Conservation (phyloP, 92 coral and sea anemone genomes). For the Parazoanthus atlanticus region DNA sequence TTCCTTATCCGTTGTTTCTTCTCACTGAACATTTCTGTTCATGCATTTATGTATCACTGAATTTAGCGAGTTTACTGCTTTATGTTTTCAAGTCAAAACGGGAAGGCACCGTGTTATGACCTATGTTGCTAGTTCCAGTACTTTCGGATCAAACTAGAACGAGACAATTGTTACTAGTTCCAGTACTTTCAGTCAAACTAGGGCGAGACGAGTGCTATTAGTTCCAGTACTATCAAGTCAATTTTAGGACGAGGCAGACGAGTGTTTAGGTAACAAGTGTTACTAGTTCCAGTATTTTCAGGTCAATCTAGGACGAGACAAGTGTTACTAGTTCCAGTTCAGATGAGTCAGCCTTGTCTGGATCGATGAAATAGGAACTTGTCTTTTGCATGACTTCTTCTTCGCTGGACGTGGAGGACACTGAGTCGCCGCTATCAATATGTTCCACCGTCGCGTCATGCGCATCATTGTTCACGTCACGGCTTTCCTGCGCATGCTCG, state of each 20-base stretch:
- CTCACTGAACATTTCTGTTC: neutral
- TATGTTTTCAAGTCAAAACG: neutral
- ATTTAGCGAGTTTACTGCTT: too few relatives aligned
- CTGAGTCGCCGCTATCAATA: neutral
- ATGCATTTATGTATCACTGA: too few relatives aligned
- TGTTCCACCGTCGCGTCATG: neutral
- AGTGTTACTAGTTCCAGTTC: constrained; percentile 40
- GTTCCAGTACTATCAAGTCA: constrained; percentile 1
- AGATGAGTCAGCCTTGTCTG: constrained; percentile 43
- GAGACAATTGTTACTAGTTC: constrained; percentile 39
- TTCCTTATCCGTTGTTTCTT: too few relatives aligned
- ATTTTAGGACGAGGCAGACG: neutral
- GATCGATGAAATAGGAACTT: constrained; percentile 38
- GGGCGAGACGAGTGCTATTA: constrained; percentile 14
- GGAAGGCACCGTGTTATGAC: neutral
- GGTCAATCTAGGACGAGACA: constrained; percentile 5
- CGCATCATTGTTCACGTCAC: constrained; percentile 13
- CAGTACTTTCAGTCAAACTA: neutral
- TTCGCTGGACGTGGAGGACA: constrained; percentile 14
- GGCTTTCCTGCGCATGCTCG: neutral
- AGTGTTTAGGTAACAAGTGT: neutral
- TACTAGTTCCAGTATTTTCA: neutral
- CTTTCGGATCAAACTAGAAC: neutral
- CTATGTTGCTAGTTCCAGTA: neutral
- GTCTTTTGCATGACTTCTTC: neutral